Percentiles rank a stretch among this genome's conserved stretches.
phyloP scores from a whole-genome alignment of 2,797 vertebrate genomes.

The Centroberyx gerrardi region DNA sequence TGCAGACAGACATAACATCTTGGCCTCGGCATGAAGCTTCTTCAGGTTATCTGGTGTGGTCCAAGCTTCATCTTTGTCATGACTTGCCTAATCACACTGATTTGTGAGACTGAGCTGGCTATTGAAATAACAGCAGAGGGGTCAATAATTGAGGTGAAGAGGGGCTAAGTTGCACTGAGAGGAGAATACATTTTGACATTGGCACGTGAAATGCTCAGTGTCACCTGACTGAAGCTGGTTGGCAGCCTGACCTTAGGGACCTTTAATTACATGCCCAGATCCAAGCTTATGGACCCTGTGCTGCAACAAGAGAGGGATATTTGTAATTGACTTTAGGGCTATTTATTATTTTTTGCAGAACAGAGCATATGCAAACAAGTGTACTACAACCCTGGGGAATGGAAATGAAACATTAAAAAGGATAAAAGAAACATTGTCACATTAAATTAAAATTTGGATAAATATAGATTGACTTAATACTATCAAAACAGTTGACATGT shows the following conservation, averaged over 20 bases:
- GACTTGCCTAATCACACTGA: conserved; percentile 54
- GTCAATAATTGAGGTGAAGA: conserved; percentile 13
- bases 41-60: too few species aligned
- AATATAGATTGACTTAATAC: too few species aligned
- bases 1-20: too few species aligned
- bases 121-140: conserved; percentile 1
- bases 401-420: too few species aligned
- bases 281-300: background rate
- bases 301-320: background rate
- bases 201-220: conserved; percentile 63
- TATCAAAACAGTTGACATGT: too few species aligned
- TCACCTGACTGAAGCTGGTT: conserved; percentile 24
- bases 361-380: too few species aligned
- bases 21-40: too few species aligned
- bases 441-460: too few species aligned
- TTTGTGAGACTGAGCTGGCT: conserved; percentile 37
- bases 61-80: background rate
- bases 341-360: too few species aligned
- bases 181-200: conserved; percentile 59
- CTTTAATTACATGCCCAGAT: conserved; percentile 45
- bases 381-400: too few species aligned
- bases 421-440: too few species aligned
- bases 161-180: conserved; percentile 37
- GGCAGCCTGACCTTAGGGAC: conserved; percentile 25
- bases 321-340: too few species aligned